Evolutionary conservation across 2,797 vertebrate genomes (phyloP), one percentile per base, ranked within the genome.

Genomic region (Lepus townsendii): DNA sequence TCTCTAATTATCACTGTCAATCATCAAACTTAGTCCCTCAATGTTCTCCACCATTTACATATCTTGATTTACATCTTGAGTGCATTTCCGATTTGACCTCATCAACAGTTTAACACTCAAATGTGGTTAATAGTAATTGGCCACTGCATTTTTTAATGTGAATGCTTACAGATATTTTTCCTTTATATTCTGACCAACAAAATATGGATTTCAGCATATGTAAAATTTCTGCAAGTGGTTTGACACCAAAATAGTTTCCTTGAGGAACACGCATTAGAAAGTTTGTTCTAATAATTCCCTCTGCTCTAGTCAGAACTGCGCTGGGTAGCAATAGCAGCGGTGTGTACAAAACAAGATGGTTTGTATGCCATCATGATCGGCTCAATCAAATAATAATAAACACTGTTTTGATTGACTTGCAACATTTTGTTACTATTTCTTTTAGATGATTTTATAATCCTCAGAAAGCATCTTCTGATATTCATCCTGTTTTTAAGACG

Each of bases 211-310:
- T 52, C 16, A 78, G 50, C 94, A 8, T 73, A 54, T 27, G 17
- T 80, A 95, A 19, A 73, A 54, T 78, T 86, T 68, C 69, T 95
- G 19, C 66, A 72, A 76, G 47, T 26, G 7, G 12, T 91, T 76
- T 84, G 73, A 32, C 17, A 76, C 20, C 32, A n/a, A 91, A 65
- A 77, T 11, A 50, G 8, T 83, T 78, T 78, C 52, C 54, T 63
- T 92, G 35, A 27, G 17, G 52, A 78, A 60, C 72, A 47, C 5
- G 35, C 17, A 52, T 78, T 63, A 73, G 60, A 78, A 89, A 78
- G 5, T 16, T 38, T 19, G 12, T 76, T 69, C 14, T 60, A 73
- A 30, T 68, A 86, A 76, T 62, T 82, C 17, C 10, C 16, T 65
- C n/a, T 26, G 38, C 27, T 63, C 3, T 50, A 19, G 7, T 82